Percentiles rank a stretch among this genome's conserved stretches.
phyloP scores from a whole-genome alignment of 2,113 vertebrate genomes.

The Ammodytes marinus region DNA sequence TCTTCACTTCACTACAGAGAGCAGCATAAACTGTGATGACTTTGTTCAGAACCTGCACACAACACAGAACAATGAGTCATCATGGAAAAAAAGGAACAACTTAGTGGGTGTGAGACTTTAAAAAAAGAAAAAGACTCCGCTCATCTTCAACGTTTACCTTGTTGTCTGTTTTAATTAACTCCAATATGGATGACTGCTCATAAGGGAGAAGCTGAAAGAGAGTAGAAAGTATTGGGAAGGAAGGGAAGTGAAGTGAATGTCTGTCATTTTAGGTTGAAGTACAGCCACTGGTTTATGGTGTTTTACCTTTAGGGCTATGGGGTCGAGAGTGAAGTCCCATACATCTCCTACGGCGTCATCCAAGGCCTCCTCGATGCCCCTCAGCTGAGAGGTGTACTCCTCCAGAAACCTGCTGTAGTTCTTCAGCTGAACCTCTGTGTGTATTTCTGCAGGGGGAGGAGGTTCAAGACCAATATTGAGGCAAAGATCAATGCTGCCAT shows the following conservation, averaged over 20 bases:
- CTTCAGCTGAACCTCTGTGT: conserved; percentile 98
- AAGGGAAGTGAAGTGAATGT: conserved; percentile 16
- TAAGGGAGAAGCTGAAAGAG: conserved; percentile 92
- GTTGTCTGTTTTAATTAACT: conserved; percentile 99
- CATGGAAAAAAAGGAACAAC: not conserved
- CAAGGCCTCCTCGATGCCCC: conserved; percentile 94
- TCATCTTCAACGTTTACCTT: conserved; percentile 85
- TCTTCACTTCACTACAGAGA: conserved; percentile 98
- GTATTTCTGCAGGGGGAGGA: conserved; percentile 90
- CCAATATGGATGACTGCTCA: conserved; percentile 95
- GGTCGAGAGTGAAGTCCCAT: conserved; percentile 98
- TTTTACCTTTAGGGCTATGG: conserved; percentile 93
- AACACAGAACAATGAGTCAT: not conserved
- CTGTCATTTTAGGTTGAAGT: not conserved
- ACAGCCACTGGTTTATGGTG: not conserved
- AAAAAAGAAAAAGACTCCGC: not conserved
- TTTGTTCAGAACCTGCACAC: conserved; percentile 94
- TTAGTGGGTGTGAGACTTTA: not conserved
- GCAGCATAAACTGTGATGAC: conserved; percentile 98
- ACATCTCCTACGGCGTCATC: conserved; percentile 97
- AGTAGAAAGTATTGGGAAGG: not conserved
- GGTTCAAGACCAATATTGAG: not conserved
- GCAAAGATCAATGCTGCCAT: not conserved
- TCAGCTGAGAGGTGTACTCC: conserved; percentile 94
- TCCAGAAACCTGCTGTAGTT: conserved; percentile 96